Evolutionary conservation across 2,113 vertebrate genomes (phyloP).

Genomic region (Paradoxurus hermaphroditus): DNA sequence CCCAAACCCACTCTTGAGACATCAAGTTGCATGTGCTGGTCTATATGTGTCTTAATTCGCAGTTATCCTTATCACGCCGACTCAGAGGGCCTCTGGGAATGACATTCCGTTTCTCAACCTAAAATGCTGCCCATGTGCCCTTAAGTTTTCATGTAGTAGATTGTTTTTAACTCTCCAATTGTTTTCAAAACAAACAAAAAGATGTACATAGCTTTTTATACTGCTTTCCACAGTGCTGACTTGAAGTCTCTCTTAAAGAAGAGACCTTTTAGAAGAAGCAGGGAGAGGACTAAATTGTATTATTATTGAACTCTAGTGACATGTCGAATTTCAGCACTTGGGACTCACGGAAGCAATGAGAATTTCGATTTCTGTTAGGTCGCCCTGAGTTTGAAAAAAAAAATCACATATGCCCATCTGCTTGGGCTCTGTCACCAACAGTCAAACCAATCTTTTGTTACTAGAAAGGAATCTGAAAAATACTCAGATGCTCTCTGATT

Average conservation of each 20-base stretch:
- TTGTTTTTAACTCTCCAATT: not conserved
- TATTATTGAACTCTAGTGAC: too few relatives aligned
- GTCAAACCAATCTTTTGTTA: not conserved
- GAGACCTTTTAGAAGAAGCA: not conserved
- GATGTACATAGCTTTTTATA: not conserved
- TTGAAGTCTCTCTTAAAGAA: not conserved
- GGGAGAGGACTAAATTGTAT: not conserved
- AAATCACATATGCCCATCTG: not conserved
- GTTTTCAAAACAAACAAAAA: not conserved
- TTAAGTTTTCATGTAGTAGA: not conserved
- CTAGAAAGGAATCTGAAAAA: not conserved
- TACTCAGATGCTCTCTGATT: not conserved
- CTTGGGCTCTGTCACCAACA: not conserved
- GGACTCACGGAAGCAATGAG: not conserved
- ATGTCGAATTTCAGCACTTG: not conserved
- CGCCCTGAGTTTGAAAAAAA: not conserved
- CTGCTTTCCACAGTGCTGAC: not conserved
- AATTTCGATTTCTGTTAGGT: not conserved
- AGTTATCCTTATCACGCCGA: not conserved
- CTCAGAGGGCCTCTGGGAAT: not conserved
- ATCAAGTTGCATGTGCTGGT: not conserved
- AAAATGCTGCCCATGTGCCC: not conserved
- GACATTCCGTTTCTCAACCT: not conserved
- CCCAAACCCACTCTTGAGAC: constrained; percentile 53
- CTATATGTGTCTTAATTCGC: not conserved